Base-by-base conservation (phyloP, 2,113 vertebrate genomes). In the Sebastes fasciatus region DNA sequence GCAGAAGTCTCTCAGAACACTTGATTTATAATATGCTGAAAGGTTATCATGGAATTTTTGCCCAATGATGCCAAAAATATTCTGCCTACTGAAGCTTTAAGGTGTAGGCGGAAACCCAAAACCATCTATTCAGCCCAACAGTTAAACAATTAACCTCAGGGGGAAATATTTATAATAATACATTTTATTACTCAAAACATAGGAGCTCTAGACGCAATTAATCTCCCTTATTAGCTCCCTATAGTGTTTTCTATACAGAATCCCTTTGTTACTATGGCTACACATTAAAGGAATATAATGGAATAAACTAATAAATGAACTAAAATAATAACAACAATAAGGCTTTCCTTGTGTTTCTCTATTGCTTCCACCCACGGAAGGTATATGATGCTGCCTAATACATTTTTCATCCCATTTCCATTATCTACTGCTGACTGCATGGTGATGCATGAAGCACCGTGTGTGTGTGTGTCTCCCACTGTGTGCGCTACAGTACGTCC, bases 381-480 rank as follows among this genome's bases (percentile, higher is more conserved):
- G 26, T 26, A n/a, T 49, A 43, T 17, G 48, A 26, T 6, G 55
- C 40, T 83, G 17, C 48, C 40, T 83, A 43, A 79, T 84, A 62
- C 45, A 81, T 89, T 43, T 81, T 88, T 81, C 63, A 90, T 78
- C 23, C 11, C 23, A 1, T 55, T 74, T 83, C 82, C 74, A 69
- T 85, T 69, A 82, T 86, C 68, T 67, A 12, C 74, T 54, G 40
- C 68, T 34, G 75, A 61, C 73, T 77, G 74, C 82, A 51, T 52
- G 65, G 63, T 72, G 81, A 82, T 84, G 86, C 84, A 67, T 63
- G 42, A 79, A 79, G 68, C 63, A 66, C 46, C 10, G 60, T 6
- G 14, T 23, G 55, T 58, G 67, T 55, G 65, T 60, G 78, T 13
- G 5, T 71, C 71, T 75, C 82, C 67, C 17, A 23, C 86, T 60